Evolutionary conservation across 2,797 vertebrate genomes (phyloP), one percentile per base, ranked within the genome.

Genomic region (Arctocebus calabarensis): DNA sequence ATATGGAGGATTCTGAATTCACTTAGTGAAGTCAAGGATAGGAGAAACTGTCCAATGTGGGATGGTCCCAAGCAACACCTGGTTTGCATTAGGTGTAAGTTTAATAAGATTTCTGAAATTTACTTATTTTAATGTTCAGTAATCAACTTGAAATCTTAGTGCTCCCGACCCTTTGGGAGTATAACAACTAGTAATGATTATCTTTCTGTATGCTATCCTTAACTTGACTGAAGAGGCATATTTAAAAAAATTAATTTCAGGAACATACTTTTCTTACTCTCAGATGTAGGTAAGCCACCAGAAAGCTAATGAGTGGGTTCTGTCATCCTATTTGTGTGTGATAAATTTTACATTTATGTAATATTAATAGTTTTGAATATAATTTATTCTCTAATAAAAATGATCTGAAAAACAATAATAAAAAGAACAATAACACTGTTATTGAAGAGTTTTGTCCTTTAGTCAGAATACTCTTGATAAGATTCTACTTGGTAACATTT

Each of bases 371-470:
- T 78, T 96, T 95, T 81, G 43, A 34, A 68, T 20, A n/a, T 68
- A 66, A 90, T 90, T 81, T 84, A 83, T 77, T 79, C 61, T 68
- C 29, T 61, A 84, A 88, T 52, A 61, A 79, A 96, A 75, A 2
- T 23, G 17, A 77, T 61, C 62, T 91, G 45, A 94, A 83, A 90
- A 90, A 83, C 11, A 57, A 40, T 34, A 74, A 61, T 45, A 84
- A 55, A 29, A 34, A 29, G 29, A 77, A 57, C 3, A 34, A 84
- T 66, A 68, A 23, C 7, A 55, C 4, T 82, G 14, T 59, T 91
- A 52, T 37, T 83, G 57, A 82, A 64, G 62, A 91, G 23, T 73
- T 83, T 34, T 48, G 20, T 25, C 13, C 32, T 64, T 78, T 70
- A 17, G 55, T 71, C 48, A 79, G 55, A 37, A 16, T 79, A 78